A percentile compares a stretch with the other conserved stretches of the same genome.
Conservation (phyloP, 2,113 vertebrate species). For the Cyanoramphus novaezelandiae region DNA sequence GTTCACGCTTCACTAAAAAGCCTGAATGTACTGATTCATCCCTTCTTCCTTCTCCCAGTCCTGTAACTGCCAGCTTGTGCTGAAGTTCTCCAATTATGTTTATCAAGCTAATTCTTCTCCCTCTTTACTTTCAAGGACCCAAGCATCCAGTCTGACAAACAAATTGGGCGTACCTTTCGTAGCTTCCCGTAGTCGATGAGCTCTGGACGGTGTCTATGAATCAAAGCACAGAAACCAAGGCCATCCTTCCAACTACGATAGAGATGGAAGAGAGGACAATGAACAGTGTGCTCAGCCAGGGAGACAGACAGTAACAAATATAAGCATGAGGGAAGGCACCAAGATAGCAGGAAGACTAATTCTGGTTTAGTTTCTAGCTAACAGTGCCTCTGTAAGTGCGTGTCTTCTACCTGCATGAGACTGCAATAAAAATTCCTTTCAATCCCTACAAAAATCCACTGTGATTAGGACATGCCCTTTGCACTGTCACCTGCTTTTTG, state of each 20-base stretch:
- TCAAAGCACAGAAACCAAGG: constrained; percentile 97
- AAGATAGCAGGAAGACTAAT: not conserved
- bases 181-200: constrained; percentile 97
- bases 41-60: not conserved
- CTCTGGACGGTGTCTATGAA: constrained; percentile 97
- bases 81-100: constrained; percentile 34
- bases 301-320: not conserved
- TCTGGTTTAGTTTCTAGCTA: not conserved
- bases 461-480: not conserved
- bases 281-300: not conserved
- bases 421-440: not conserved
- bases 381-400: not conserved
- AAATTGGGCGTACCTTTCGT: constrained; percentile 84
- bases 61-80: not conserved
- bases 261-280: constrained; percentile 4
- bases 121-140: not conserved
- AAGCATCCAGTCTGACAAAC: not conserved
- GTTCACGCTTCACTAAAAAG: constrained; percentile 41
- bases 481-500: not conserved
- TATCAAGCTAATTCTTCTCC: constrained; percentile 26
- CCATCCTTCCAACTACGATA: constrained; percentile 93
- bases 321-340: not conserved
- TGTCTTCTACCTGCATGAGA: not conserved
- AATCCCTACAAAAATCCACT: not conserved
- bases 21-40: constrained; percentile 47